Evolutionary conservation across 2,113 vertebrate species (phyloP).

Genomic region (Anseranas semipalmata): DNA sequence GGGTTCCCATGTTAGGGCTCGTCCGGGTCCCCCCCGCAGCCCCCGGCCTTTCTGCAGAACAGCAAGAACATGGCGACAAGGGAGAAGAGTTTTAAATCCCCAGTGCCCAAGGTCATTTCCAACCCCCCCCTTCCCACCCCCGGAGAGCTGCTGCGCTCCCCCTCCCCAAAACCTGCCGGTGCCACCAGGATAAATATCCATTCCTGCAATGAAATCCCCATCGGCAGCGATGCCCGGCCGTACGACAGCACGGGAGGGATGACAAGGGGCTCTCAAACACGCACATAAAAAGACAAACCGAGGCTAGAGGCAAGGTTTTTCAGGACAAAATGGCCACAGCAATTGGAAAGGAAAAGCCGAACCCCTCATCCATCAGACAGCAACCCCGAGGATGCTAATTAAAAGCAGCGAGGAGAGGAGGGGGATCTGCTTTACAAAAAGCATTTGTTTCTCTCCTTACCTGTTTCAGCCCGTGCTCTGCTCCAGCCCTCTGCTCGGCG

Average conservation of each 20-base stretch:
- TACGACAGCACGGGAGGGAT: neutral
- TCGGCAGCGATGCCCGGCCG: neutral
- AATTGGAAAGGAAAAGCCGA: neutral
- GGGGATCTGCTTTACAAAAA: neutral
- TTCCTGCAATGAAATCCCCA: neutral
- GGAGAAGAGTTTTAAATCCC: neutral
- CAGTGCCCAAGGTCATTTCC: slow-evolving; percentile 34
- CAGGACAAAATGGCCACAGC: slow-evolving; percentile 75
- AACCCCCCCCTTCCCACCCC: neutral
- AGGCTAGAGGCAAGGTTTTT: slow-evolving; percentile 1
- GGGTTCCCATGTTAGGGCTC: neutral
- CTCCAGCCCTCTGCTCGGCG: neutral
- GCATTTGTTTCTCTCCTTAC: neutral
- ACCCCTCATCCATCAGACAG: neutral
- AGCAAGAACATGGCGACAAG: neutral
- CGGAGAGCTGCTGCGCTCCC: neutral
- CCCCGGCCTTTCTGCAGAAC: neutral
- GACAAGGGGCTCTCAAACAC: neutral
- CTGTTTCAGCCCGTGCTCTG: neutral
- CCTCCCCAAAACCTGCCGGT: neutral
- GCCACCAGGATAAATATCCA: rapidly evolving
- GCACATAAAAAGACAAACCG: neutral
- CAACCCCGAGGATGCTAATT: neutral
- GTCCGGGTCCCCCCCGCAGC: neutral
- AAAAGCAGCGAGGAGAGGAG: neutral